Conservation (phyloP, 2,797 vertebrate genomes). For the Ceyx erithaca region DNA sequence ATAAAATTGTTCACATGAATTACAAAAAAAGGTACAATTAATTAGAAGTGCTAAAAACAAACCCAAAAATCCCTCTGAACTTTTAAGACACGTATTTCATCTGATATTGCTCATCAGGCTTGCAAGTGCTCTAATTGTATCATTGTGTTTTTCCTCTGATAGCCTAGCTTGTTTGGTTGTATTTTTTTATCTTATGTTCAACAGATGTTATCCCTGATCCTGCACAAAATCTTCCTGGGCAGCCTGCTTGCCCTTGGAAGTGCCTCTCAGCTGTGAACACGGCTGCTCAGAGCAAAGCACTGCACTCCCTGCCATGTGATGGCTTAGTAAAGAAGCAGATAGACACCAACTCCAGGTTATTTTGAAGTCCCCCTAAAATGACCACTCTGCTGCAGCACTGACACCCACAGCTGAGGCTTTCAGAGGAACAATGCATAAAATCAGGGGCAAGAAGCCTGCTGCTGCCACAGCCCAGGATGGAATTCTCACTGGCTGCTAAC, state of each 20-base stretch:
- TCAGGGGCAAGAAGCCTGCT: background rate
- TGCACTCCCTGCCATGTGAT: background rate
- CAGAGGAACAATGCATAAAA: background rate
- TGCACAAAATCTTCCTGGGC: background rate
- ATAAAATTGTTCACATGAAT: background rate
- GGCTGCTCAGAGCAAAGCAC: background rate
- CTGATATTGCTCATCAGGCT: background rate
- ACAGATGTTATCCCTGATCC: background rate
- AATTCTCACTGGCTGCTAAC: background rate
- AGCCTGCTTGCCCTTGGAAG: background rate
- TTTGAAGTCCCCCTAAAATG: background rate
- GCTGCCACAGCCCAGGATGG: background rate
- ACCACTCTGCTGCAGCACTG: background rate
- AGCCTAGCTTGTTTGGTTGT: background rate
- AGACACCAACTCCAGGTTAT: background rate
- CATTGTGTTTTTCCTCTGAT: background rate
- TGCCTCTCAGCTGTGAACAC: background rate
- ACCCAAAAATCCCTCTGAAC: background rate
- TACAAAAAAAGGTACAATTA: background rate
- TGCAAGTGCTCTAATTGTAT: background rate
- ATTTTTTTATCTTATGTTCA: background rate
- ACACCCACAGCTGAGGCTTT: background rate
- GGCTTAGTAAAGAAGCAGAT: background rate
- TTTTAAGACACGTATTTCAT: background rate
- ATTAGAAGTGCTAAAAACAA: background rate